Conservation (phyloP, 2,113 vertebrate genomes). For the Hylia prasina region DNA sequence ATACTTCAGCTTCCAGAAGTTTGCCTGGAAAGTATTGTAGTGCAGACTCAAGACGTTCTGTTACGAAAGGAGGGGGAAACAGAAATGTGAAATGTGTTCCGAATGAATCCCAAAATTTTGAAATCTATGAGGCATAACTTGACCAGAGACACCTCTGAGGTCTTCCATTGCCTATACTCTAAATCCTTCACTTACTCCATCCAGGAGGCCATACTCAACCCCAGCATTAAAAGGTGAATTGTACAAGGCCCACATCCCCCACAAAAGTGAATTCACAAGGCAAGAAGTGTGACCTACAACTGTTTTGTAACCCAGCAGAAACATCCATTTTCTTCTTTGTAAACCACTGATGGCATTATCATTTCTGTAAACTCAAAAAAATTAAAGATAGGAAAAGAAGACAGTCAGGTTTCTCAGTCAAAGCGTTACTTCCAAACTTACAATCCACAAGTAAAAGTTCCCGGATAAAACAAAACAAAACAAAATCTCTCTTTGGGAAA, state of each 20-base stretch:
- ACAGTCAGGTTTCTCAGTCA: not conserved
- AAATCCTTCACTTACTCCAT: not conserved
- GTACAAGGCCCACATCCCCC: not conserved
- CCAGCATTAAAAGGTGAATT: not conserved
- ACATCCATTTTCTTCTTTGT: not conserved
- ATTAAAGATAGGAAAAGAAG: not conserved
- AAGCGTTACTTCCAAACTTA: not conserved
- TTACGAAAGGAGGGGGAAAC: not conserved
- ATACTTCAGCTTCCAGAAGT: not conserved
- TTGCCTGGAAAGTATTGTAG: not conserved
- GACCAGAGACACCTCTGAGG: not conserved
- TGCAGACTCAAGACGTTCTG: not conserved
- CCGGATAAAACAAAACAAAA: not conserved
- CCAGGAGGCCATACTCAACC: not conserved
- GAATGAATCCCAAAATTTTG: not conserved
- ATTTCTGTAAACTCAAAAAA: not conserved
- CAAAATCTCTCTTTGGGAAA: not conserved
- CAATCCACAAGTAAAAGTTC: not conserved
- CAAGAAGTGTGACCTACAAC: not conserved
- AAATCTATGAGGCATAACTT: not conserved
- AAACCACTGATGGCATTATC: not conserved
- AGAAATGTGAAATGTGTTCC: not conserved
- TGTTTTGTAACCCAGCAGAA: not conserved
- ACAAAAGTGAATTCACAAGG: not conserved
- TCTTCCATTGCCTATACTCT: not conserved